Conservation (phyloP, 2,113 vertebrate genomes). For the Cardinalis cardinalis region DNA sequence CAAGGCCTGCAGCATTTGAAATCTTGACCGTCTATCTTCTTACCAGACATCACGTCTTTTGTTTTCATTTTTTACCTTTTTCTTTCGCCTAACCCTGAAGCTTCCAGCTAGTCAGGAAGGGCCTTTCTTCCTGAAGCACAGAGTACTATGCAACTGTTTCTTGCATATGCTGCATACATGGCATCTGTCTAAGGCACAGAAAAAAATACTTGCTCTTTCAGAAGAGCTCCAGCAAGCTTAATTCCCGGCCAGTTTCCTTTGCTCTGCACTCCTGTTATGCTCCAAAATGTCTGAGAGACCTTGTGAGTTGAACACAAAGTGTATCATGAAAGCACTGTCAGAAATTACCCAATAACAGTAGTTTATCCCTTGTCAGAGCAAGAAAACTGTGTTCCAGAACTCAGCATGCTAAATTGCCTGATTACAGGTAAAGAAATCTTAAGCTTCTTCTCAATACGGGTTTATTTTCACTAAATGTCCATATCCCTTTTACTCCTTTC, state of each 20-base stretch:
- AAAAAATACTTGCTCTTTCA: not conserved
- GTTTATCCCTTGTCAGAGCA: not conserved
- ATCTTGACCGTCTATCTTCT: not conserved
- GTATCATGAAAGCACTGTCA: not conserved
- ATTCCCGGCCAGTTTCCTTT: conserved; percentile 18
- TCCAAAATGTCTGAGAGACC: not conserved
- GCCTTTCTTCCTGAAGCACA: not conserved
- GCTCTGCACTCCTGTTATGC: not conserved
- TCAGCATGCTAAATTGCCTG: not conserved
- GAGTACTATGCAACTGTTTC: conserved; percentile 14
- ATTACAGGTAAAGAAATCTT: not conserved
- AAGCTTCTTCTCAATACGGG: not conserved
- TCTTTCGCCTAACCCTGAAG: not conserved
- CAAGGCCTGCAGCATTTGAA: not conserved
- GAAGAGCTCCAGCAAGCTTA: not conserved
- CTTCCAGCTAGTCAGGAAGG: conserved; percentile 2
- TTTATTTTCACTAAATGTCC: not conserved
- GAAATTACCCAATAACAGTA: not conserved
- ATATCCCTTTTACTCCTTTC: not conserved
- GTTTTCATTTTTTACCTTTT: not conserved
- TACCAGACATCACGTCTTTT: not conserved
- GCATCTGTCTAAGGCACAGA: not conserved
- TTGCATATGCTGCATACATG: not conserved
- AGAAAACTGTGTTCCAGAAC: not conserved
- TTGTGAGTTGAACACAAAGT: not conserved